Evolutionary conservation across 2,797 vertebrate species (phyloP), one percentile per base, ranked within the genome.

Genomic region (Aulostomus chinensis): DNA sequence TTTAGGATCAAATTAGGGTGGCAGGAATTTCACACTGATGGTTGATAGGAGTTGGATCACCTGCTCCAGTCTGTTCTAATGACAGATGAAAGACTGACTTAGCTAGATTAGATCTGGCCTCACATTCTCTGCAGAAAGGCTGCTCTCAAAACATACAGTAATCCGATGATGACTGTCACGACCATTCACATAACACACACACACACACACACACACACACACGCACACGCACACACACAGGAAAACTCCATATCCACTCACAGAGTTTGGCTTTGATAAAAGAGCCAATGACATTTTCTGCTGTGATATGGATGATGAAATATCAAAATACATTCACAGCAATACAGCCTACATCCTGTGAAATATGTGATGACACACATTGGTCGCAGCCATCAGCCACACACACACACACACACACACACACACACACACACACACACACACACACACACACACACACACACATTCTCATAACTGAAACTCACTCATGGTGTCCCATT

Each of bases 1-100:
- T 89, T 89, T 88, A 89, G 85, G 89, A 90, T 91, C 90, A 90
- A 89, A 90, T 91, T 90, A 88, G 81, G 75, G 86, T 83, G 80
- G 82, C 68, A 86, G 76, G 89, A 90, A 90, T 88, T 87, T 89
- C 85, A 86, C 86, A 87, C 83, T 78, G 87, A 88, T 82, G 79
- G 76, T 64, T 60, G 80, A 86, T 81, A 67, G 58, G 65, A 73
- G 76, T 40, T 21, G 15, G 66, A 72, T 89, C 86, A 90, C 88
- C 86, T 84, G 83, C 87, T 88, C 58, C 60, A 68, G 78, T 84
- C 83, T 67, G 79, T 90, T 90, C 64, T 81, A 76, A 76, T 84
- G 86, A 88, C 86, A 84, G 80, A 85, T 80, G 76, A 84, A 85
- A 85, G 85, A 84, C 53, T 42, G 73, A 78, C 78, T 83, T 73